Base-by-base conservation (phyloP, 2,113 vertebrate species). In the Patagioenas fasciata region DNA sequence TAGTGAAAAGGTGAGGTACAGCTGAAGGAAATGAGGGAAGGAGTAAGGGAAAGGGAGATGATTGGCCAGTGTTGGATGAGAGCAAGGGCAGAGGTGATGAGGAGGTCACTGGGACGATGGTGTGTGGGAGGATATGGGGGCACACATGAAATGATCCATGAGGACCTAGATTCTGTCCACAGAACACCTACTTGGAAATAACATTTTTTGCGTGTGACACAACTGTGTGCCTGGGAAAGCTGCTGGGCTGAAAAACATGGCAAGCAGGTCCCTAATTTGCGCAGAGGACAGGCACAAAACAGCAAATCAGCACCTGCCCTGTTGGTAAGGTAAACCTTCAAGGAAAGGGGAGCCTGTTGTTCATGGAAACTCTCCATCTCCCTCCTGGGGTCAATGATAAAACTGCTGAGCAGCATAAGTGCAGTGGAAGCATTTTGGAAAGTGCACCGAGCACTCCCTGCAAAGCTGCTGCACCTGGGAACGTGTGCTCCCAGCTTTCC, bases 71-170 rank as follows among this genome's bases (percentile, higher is more conserved):
- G 36, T 32, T 85, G 51, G 12, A 3, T 6, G 31, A 70, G 14
- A 77, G 31, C 0, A 0, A 36, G 26, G 8, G 42, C 54, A n/a
- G 58, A 42, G 31, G 56, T 0, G 10, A 48, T 11, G 40, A 79
- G 28, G 60, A 89, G 15, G 48, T 0, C 1, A 85, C 26, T 2
- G 19, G 40, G 56, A 32, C 13, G 25, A 69, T n/a, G 1, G 0
- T 3, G 28, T 21, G 34, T n/a, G 21, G 29, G 48, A 85, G 10
- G 6, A 64, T 40, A 23, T 8, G 15, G 2, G 6, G 19, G 26
- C 7, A 80, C 4, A 4, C 44, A 40, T 62, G 62, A 82, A 94
- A 88, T 36, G 2, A 85, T 62, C 29, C n/a, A 23, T 14, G 40
- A 51, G n/a, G 72, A 75, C 38, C n/a, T 28, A 20, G 21, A 13